Evolutionary conservation across 2,797 vertebrate species (phyloP).

Genomic region (Pangasius krempfi): DNA sequence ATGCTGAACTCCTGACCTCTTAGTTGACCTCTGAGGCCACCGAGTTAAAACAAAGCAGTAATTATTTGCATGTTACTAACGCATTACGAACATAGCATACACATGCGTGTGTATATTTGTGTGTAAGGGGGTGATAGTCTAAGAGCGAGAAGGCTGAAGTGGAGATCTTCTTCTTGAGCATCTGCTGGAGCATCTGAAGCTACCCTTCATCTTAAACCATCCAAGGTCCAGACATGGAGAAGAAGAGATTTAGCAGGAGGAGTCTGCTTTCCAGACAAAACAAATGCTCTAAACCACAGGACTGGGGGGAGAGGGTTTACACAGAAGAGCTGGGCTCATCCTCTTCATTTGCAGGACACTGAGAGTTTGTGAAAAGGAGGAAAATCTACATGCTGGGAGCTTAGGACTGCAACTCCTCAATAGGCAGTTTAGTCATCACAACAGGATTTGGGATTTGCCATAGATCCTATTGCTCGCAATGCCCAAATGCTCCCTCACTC

Average conservation of each 20-base stretch:
- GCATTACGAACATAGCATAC: constrained; percentile 18
- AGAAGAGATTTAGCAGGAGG: constrained; percentile 52
- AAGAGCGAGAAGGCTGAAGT: constrained; percentile 34
- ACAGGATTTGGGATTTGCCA: constrained; percentile 61
- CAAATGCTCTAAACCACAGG: constrained; percentile 49
- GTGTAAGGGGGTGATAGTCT: constrained; percentile 53
- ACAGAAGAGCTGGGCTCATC: constrained; percentile 50
- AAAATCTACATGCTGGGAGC: constrained; percentile 71
- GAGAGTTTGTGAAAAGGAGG: constrained; percentile 68
- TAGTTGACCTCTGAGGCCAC: constrained; percentile 50
- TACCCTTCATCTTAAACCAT: constrained; percentile 42
- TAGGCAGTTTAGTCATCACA: constrained; percentile 66
- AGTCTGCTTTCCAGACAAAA: constrained; percentile 53
- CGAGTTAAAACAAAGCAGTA: constrained; percentile 68
- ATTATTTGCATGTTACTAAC: constrained; percentile 54
- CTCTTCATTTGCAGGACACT: constrained; percentile 60
- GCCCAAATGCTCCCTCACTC: constrained; percentile 17
- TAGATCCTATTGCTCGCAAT: constrained; percentile 51
- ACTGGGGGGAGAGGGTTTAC: constrained; percentile 46
- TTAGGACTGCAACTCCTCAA: constrained; percentile 70
- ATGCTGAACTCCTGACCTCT: constrained; percentile 76
- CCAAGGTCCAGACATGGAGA: constrained; percentile 40
- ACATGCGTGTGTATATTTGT: constrained; percentile 31
- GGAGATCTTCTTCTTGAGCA: constrained; percentile 62
- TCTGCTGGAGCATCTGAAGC: constrained; percentile 60